Evolutionary conservation across 2,888 invertebrate species (phyloP).

Genomic region (Spisula solida): DNA sequence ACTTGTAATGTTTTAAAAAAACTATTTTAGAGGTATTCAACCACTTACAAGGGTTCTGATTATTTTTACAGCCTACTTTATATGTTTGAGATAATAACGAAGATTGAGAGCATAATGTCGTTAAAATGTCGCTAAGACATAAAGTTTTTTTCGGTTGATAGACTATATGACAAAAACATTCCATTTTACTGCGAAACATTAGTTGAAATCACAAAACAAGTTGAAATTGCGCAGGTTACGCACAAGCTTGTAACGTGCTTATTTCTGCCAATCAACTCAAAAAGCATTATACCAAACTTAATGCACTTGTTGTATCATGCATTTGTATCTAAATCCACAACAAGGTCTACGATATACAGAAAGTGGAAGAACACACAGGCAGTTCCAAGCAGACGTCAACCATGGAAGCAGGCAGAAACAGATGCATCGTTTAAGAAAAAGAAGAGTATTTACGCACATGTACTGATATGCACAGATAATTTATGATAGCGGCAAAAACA

Average conservation of each 20-base stretch:
- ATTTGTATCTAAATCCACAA: not conserved
- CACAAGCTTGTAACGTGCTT: not conserved
- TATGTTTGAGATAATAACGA: not conserved
- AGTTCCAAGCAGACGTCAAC: not conserved
- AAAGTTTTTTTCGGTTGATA: not conserved
- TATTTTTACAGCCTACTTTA: constrained; percentile 1
- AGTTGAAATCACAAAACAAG: not conserved
- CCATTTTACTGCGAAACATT: not conserved
- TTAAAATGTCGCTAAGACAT: not conserved
- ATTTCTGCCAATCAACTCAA: not conserved
- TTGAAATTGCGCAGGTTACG: not conserved
- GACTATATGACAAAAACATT: not conserved
- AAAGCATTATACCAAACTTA: not conserved
- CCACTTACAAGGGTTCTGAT: not conserved
- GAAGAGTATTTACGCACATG: no score
- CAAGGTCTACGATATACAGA: not conserved
- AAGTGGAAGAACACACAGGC: not conserved
- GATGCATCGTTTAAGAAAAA: not conserved
- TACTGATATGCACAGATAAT: not conserved
- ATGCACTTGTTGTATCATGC: no score
- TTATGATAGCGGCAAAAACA: not conserved
- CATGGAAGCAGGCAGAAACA: not conserved
- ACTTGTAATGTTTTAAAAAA: not conserved
- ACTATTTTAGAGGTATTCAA: not conserved
- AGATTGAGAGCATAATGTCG: not conserved